Evolutionary conservation across 2,113 vertebrate genomes (phyloP).

Genomic region (Dicentrarchus labrax): DNA sequence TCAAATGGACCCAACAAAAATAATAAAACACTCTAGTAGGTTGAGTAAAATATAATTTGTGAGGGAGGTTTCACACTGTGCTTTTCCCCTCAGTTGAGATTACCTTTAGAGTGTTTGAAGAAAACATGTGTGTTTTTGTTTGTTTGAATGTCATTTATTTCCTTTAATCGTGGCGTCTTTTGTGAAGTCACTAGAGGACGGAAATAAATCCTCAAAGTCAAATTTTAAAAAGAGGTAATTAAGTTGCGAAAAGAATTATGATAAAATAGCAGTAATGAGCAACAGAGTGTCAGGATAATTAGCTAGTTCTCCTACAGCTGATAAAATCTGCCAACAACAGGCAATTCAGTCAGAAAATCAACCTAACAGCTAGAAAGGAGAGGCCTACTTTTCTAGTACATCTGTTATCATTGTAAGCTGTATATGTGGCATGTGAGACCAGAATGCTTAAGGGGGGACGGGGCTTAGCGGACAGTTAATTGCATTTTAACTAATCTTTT

Average conservation of each 20-base stretch:
- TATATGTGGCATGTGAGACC: not conserved
- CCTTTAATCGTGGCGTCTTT: not conserved
- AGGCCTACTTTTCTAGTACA: too few species aligned
- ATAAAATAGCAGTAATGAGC: not conserved
- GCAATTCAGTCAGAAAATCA: not conserved
- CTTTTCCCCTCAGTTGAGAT: not conserved
- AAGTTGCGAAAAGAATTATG: not conserved
- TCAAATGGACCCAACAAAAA: not conserved
- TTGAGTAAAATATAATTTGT: not conserved
- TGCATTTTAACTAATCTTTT: not conserved
- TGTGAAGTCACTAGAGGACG: not conserved
- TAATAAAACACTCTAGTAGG: not conserved
- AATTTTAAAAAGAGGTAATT: conserved; percentile 2
- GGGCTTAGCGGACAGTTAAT: not conserved
- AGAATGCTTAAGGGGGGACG: not conserved
- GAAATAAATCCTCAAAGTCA: not conserved
- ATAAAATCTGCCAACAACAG: not conserved
- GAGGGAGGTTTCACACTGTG: not conserved
- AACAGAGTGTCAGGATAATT: not conserved
- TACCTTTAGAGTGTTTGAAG: too few species aligned
- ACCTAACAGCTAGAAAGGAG: not conserved
- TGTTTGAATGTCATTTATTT: not conserved
- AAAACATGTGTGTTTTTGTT: not conserved
- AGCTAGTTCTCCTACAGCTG: not conserved
- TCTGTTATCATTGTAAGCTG: not conserved